Base-by-base conservation (phyloP, 2,113 vertebrate species). In the Leptodactylus fuscus region DNA sequence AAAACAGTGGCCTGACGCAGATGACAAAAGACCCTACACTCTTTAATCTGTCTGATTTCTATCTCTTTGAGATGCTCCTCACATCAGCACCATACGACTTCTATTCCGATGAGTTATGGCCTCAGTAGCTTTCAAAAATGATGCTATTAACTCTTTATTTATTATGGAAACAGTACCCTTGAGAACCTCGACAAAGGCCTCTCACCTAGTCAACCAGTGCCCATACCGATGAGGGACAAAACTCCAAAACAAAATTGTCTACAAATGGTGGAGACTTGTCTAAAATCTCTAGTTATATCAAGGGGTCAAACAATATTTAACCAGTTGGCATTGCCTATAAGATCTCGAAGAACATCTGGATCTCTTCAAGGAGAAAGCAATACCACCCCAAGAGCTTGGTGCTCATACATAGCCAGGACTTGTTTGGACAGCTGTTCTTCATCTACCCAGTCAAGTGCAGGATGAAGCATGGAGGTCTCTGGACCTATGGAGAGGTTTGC, bases 1-100 rank as follows among this genome's bases (percentile, higher is more conserved):
- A 80, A 80, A 38, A 79, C 76, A 60, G 12, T 62, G 53, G 20
- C 20, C 29, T 32, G 34, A 79, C 34, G 34, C 49, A 78, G 49
- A 34, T 58, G 76, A 78, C 51, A 78, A 34, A 78, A 38, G 74
- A 77, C 36, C 46, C 16, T 76, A 1, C 46, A 20, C 27, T 76
- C 46, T 12, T 10, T 29, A 34, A 53, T 78, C 29, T 22, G 13
- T 55, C 18, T 77, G 48, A 55, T 55, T 77, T 77, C 49, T 24
- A 60, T 79, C 76, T 78, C 34, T 32, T n/a, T 13, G 48, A 77
- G 48, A 51, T 10, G 15, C 44, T 78, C 27, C 74, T 36, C n/a
- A 60, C 20, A 60, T 51, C 51, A 41, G 32, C n/a, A 2, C 77
- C 38, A 10, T 38, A 27, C 4, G 9, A 12, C 27, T 49, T 29